phyloP scores from a whole-genome alignment of 2,113 vertebrate genomes.

The Centropristis striata region DNA sequence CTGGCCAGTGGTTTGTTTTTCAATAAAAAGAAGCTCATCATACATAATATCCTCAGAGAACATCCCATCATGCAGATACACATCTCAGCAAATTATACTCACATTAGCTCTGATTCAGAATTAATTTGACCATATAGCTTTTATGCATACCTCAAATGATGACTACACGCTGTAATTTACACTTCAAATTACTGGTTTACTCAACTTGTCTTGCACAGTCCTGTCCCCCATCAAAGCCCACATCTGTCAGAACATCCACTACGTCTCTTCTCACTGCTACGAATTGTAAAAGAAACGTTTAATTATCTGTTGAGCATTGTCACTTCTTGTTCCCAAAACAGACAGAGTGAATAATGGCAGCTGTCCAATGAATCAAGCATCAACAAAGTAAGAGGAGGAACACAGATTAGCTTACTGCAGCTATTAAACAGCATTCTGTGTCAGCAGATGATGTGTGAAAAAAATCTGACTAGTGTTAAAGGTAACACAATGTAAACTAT shows the following conservation, averaged over 20 bases:
- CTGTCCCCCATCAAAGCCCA: neutral
- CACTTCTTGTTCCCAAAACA: slow-evolving; percentile 33
- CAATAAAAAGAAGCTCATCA: slow-evolving; percentile 26
- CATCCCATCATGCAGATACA: slow-evolving; percentile 2
- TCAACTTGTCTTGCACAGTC: slow-evolving; percentile 1
- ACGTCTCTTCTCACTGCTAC: neutral
- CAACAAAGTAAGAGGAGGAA: slow-evolving; percentile 1
- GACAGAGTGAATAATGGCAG: neutral
- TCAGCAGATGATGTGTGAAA: neutral
- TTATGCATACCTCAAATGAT: neutral
- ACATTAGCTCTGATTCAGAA: neutral
- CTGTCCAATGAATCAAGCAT: neutral
- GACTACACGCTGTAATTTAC: neutral
- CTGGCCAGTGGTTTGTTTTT: slow-evolving; percentile 36
- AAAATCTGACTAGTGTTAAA: neutral
- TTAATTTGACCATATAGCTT: neutral
- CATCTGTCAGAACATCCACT: neutral
- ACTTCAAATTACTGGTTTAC: neutral
- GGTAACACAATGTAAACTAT: neutral
- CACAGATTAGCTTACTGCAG: neutral
- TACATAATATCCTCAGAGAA: slow-evolving; percentile 12
- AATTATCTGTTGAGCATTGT: neutral
- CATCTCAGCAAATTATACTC: neutral
- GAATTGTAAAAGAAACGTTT: neutral
- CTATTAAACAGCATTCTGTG: neutral